phyloP scores from a whole-genome alignment of 2,113 vertebrate genomes.

The Aleadryas rufinucha region DNA sequence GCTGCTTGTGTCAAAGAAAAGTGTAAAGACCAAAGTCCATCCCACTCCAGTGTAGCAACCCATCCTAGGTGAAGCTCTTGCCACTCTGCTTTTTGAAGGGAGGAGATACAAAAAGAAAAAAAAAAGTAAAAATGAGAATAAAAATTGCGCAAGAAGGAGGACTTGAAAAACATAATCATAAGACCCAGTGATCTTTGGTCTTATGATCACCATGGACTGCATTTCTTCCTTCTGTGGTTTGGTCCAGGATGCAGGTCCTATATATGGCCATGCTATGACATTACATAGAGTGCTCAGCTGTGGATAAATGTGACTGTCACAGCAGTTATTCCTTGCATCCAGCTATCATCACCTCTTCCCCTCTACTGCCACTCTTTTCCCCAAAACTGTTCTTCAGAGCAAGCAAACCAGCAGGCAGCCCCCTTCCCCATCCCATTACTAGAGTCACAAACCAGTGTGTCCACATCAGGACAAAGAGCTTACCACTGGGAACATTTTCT shows the following conservation, averaged over 20 bases:
- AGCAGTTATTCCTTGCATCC: background rate
- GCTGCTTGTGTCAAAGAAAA: background rate
- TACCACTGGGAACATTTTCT: background rate
- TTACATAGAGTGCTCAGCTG: background rate
- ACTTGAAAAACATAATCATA: background rate
- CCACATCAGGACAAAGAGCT: background rate
- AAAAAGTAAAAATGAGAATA: rapidly evolving
- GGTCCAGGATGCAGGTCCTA: background rate
- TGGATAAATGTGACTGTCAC: background rate
- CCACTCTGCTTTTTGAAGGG: background rate
- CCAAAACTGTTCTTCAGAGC: background rate
- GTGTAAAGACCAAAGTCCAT: background rate
- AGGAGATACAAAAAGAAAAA: background rate
- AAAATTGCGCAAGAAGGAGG: background rate
- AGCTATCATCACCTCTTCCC: background rate
- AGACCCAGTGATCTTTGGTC: background rate
- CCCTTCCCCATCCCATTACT: background rate
- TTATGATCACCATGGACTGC: background rate
- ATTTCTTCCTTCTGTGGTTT: background rate
- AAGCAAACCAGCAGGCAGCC: background rate
- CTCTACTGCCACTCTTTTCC: background rate
- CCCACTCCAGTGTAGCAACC: background rate
- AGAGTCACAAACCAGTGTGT: background rate
- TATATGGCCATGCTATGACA: background rate
- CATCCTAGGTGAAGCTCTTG: background rate